These are phyloP conservation scores for Poliocrania exsul DNA, from an alignment of 2,797 vertebrate genomes.

Conservation along the genomic window DNA sequence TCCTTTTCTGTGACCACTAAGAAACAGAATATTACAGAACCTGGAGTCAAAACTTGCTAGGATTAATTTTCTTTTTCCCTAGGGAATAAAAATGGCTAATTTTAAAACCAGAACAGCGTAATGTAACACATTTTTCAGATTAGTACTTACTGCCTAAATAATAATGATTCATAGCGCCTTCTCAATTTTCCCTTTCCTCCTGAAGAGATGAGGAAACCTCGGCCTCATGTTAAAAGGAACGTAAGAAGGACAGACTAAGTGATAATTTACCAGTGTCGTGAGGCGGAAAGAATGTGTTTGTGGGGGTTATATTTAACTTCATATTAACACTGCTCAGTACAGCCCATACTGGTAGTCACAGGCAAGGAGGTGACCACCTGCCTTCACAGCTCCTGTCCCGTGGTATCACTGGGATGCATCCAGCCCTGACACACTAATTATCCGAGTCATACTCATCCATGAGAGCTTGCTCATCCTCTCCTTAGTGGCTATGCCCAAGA, in stretches of 20 bases:
- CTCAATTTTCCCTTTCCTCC: not conserved
- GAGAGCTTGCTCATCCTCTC: not conserved
- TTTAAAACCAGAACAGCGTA: constrained; percentile 3
- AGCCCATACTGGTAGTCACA: not conserved
- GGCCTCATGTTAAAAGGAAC: not conserved
- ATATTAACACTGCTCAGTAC: not conserved
- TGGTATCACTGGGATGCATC: not conserved
- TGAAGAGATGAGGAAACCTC: not conserved
- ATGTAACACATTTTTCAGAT: not conserved
- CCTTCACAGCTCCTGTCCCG: not conserved
- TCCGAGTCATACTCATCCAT: not conserved
- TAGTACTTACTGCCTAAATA: not conserved
- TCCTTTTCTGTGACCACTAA: constrained; percentile 20
- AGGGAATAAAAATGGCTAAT: constrained; percentile 1
- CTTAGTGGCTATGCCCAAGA: not conserved
- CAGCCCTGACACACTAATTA: not conserved
- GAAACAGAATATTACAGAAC: not conserved
- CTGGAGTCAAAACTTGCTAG: not conserved
- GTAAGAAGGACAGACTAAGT: not conserved
- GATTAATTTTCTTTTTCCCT: not conserved
- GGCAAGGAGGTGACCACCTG: not conserved
- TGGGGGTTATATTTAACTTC: not conserved
- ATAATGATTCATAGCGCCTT: not conserved
- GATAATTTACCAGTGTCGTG: not conserved
- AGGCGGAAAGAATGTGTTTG: not conserved